Percentiles rank a stretch among this genome's conserved stretches.
These are phyloP conservation scores for Oreochromis aureus DNA, from an alignment of 2,113 vertebrate species.

Conservation along the genomic window DNA sequence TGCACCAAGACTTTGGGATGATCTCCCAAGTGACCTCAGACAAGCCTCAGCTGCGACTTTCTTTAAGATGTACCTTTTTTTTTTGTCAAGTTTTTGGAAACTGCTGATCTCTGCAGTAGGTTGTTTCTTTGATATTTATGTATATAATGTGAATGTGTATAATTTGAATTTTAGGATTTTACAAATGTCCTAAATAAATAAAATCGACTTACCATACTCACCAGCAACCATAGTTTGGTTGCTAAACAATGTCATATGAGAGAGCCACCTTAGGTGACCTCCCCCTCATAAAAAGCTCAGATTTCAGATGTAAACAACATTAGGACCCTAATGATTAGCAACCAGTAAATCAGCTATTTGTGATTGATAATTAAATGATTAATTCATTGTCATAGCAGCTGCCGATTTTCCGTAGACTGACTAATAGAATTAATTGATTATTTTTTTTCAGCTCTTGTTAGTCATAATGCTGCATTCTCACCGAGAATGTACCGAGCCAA, in stretches of 20 bases:
- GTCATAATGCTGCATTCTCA: background rate
- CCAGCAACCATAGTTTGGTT: background rate
- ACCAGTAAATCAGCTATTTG: background rate
- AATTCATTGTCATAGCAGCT: background rate
- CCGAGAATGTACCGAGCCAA: background rate
- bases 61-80: background rate
- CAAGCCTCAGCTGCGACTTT: background rate
- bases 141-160: background rate
- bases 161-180: background rate
- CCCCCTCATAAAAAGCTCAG: background rate
- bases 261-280: background rate
- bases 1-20: background rate
- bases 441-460: background rate
- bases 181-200: background rate
- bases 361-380: background rate
- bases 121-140: background rate
- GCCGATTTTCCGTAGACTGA: background rate
- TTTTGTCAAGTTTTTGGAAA: background rate
- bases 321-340: background rate
- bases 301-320: background rate
- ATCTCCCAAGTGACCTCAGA: background rate
- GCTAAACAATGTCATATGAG: background rate
- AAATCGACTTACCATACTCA: background rate
- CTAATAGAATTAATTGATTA: background rate
- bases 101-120: background rate